phyloP scores from a whole-genome alignment of 2,888 invertebrate genomes.

The Apotomis capreana region DNA sequence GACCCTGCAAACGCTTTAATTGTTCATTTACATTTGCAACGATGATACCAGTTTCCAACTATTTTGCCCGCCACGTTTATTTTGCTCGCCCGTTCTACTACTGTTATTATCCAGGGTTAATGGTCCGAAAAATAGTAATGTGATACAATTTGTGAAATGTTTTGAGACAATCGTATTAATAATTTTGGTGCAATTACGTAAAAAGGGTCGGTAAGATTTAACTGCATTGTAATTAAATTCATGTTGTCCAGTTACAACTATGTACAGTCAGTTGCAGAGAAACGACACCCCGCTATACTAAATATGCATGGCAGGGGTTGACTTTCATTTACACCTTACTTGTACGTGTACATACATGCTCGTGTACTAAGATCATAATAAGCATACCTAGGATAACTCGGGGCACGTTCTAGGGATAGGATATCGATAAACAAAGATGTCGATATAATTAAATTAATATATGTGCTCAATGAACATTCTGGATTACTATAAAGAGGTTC shows the following conservation, averaged over 20 bases:
- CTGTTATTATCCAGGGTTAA: slow-evolving; percentile 79
- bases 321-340: too few relatives aligned
- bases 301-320: too few relatives aligned
- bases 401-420: too few relatives aligned
- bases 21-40: slow-evolving; percentile 84
- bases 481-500: too few relatives aligned
- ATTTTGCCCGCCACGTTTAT: slow-evolving; percentile 78
- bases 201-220: not conserved
- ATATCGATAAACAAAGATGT: too few relatives aligned
- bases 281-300: too few relatives aligned
- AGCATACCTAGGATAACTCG: too few relatives aligned
- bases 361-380: too few relatives aligned
- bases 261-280: too few relatives aligned
- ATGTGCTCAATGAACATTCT: too few relatives aligned
- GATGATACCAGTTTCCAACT: slow-evolving; percentile 82
- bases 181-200: not conserved
- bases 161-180: slow-evolving; percentile 52
- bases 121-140: slow-evolving; percentile 81
- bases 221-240: not conserved
- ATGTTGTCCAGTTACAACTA: not conserved
- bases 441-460: too few relatives aligned
- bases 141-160: slow-evolving; percentile 75
- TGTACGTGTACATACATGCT: too few relatives aligned
- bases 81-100: slow-evolving; percentile 71
- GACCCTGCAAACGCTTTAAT: slow-evolving; percentile 81